Evolutionary conservation across 37 sponge, comb jelly and placozoan species (phyloP).

Genomic region (Chondrosia reniformis): DNA sequence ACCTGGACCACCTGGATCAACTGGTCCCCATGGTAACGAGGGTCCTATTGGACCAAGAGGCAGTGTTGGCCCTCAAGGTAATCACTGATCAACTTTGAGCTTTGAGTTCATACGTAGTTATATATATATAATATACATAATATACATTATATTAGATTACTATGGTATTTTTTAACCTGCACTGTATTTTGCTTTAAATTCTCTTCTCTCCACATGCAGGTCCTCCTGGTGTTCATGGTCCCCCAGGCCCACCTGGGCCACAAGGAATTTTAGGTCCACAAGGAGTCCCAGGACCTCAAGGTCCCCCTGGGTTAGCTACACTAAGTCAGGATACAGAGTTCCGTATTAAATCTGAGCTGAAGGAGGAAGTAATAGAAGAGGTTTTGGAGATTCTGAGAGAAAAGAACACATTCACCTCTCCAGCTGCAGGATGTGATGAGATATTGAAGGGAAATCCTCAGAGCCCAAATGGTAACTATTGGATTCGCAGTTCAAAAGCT

Average conservation of each 20-base stretch:
- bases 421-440: not conserved
- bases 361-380: not conserved
- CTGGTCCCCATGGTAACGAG: conserved; percentile 45
- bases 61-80: not conserved
- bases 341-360: not conserved
- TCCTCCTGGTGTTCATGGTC: not conserved
- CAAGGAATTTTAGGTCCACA: not conserved
- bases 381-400: too few relatives aligned
- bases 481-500: not conserved
- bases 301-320: not conserved
- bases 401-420: too few relatives aligned
- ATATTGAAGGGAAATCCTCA: not conserved
- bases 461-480: not conserved
- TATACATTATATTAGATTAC: not conserved
- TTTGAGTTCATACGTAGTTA: not conserved
- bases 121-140: not conserved
- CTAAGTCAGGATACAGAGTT: not conserved
- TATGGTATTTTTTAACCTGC: too few relatives aligned
- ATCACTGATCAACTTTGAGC: not conserved
- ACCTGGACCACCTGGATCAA: conserved; percentile 43
- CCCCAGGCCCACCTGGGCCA: not conserved
- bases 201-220: too few relatives aligned
- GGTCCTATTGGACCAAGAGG: conserved; percentile 8
- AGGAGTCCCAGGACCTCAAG: not conserved
- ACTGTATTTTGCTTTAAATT: too few relatives aligned